Evolutionary conservation across 2,888 invertebrate genomes (phyloP), one percentile per base, ranked within the genome.

Genomic region (Xestia sexstrigata): DNA sequence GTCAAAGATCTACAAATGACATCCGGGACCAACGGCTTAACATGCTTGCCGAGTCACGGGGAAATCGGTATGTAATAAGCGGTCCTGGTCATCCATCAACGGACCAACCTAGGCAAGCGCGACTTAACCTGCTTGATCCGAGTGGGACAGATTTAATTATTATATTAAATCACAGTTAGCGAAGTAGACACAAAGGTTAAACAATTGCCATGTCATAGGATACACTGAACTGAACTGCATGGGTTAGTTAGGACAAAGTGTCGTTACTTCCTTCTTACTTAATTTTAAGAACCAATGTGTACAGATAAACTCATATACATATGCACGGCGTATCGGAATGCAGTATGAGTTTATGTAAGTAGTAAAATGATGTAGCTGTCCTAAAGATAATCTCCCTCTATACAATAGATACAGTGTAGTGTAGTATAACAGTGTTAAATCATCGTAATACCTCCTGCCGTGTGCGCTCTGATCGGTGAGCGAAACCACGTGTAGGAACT

Each of bases 381-480:
- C 15, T 60, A 39, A 7, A 74, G 39, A 66, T 87, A 49, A 76
- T 84, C 66, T 67, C 1, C 17, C 60, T 60, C 17, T 13, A 7
- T 39, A 52, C 39, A 74, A 42, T 72, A 73, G 13, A 75, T 52
- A 63, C 30, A 75, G 79, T 70, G 81, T 76, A 69, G 73, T 87
- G 83, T 82, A 87, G 71, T 85, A 84, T 83, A 87, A 79, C 82
- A 73, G 79, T 85, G 90, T 87, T 89, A 83, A 88, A 81, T 86
- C 84, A 88, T 85, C 85, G 83, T 90, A 88, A 90, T 88, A 89
- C 88, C 91, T 87, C 84, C 72, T 85, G 86, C 78, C 81, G 74
- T 74, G 78, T 70, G 73, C 62, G 84, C 83, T 75, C 72, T 39
- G 74, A 45, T 71, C 74, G 62, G 77, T 87, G 89, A 91, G 85